phyloP scores from a whole-genome alignment of 1,140 invertebrate species.

The Papilio polytes region DNA sequence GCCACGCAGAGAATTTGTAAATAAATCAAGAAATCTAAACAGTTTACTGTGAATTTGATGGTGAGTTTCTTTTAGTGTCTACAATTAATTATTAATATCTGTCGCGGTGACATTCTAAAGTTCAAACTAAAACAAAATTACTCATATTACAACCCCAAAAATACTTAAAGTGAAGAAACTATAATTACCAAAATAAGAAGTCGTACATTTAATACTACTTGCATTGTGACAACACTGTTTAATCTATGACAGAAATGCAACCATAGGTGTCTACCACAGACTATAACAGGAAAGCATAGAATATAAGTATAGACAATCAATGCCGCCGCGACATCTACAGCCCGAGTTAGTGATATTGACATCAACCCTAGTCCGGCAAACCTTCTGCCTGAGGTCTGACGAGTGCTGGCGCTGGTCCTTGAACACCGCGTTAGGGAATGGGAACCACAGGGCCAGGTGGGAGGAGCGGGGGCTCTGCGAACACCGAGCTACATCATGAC shows the following conservation, averaged over 20 bases:
- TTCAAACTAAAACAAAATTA: not conserved
- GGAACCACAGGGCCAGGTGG: slow-evolving; percentile 84
- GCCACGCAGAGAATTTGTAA: slow-evolving; percentile 20
- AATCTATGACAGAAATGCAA: not conserved
- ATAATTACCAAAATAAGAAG: not conserved
- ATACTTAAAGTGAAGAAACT: not conserved
- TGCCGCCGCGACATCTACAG: slow-evolving; percentile 55
- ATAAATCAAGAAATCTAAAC: slow-evolving; percentile 29
- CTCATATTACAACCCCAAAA: not conserved
- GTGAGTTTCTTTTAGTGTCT: not conserved
- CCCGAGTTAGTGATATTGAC: slow-evolving; percentile 50
- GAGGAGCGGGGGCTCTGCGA: slow-evolving; percentile 82
- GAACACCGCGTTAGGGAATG: slow-evolving; percentile 84
- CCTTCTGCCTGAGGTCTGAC: slow-evolving; percentile 79
- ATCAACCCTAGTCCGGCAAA: slow-evolving; percentile 63
- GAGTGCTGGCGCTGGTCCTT: slow-evolving; percentile 77
- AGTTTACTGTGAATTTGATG: slow-evolving; percentile 22
- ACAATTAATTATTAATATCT: slow-evolving; percentile 9
- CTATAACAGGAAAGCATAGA: slow-evolving; percentile 33
- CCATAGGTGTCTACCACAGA: slow-evolving; percentile 11
- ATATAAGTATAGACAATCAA: slow-evolving; percentile 29
- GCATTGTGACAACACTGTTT: not conserved
- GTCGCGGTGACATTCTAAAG: slow-evolving; percentile 36
- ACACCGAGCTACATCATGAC: slow-evolving; percentile 58
- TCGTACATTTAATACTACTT: not conserved